Percentiles rank a stretch among this genome's conserved stretches.
Conservation (phyloP, 2,888 invertebrate genomes). For the Neelides folsomi region DNA sequence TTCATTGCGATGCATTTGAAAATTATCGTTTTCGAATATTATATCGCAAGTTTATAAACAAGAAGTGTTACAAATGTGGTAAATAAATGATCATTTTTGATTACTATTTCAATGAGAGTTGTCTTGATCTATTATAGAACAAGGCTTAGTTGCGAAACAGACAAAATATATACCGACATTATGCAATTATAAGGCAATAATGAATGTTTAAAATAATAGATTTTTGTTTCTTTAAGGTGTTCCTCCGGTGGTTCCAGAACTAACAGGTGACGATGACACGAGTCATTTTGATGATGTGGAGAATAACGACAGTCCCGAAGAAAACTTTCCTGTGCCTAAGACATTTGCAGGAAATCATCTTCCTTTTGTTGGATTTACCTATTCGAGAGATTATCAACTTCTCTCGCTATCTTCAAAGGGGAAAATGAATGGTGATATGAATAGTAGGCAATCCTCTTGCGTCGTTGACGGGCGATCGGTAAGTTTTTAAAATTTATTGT, state of each 20-base stretch:
- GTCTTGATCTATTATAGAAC: constrained; percentile 9
- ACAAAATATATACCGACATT: constrained; percentile 2
- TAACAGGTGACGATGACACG: constrained; percentile 92
- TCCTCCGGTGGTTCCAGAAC: constrained; percentile 92
- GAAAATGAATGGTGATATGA: neutral
- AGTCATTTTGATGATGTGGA: constrained; percentile 97
- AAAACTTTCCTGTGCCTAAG: constrained; percentile 90
- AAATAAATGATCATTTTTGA: constrained; percentile 15
- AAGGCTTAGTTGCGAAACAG: constrained; percentile 20
- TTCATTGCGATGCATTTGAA: neutral
- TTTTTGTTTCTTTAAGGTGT: constrained; percentile 41
- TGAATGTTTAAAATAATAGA: neutral
- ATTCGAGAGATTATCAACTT: constrained; percentile 77
- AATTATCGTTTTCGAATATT: neutral
- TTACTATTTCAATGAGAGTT: constrained; percentile 19
- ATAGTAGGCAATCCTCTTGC: neutral
- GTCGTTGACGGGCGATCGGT: constrained; percentile 4
- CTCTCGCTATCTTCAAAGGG: constrained; percentile 19
- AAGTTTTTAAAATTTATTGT: too few relatives aligned
- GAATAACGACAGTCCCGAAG: constrained; percentile 80
- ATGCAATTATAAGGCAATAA: neutral
- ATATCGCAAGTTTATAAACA: constrained; percentile 4
- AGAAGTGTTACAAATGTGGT: constrained; percentile 31
- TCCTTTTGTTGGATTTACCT: constrained; percentile 97
- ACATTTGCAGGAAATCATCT: constrained; percentile 97